These are phyloP conservation scores for Pseudococcus longispinus DNA, from an alignment of 2,888 invertebrate genomes.

Conservation along the genomic window DNA sequence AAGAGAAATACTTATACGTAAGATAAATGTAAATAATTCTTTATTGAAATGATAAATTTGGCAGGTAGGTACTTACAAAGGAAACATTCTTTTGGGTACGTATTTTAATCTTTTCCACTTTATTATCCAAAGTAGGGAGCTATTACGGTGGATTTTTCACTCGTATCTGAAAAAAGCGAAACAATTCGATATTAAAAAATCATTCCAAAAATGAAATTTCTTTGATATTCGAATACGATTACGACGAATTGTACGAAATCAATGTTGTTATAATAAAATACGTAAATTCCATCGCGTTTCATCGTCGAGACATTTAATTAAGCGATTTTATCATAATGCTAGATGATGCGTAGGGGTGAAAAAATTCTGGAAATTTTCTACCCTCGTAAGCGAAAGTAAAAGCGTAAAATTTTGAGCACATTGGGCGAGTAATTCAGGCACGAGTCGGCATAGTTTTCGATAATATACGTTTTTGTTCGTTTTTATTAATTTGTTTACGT, in stretches of 20 bases:
- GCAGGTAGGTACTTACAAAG: neutral
- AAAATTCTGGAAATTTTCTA: neutral
- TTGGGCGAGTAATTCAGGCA: neutral
- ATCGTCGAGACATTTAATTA: neutral
- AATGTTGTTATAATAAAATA: neutral
- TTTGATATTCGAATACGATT: neutral
- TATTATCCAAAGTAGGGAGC: neutral
- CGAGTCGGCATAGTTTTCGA: neutral
- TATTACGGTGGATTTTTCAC: neutral
- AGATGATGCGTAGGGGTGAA: neutral
- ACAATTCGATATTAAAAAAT: neutral
- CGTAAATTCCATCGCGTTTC: neutral
- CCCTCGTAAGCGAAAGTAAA: neutral
- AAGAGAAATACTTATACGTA: neutral
- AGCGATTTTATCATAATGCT: neutral
- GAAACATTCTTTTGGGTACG: neutral
- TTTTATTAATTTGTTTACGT: conserved; percentile 4
- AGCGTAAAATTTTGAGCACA: neutral
- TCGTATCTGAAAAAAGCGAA: neutral
- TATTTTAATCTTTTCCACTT: neutral
- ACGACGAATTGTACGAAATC: neutral
- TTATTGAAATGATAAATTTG: neutral
- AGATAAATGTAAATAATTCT: neutral
- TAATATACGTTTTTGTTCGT: neutral
- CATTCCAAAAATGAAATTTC: neutral